Evolutionary conservation across 2,113 vertebrate genomes (phyloP).

Genomic region (Strix aluco): DNA sequence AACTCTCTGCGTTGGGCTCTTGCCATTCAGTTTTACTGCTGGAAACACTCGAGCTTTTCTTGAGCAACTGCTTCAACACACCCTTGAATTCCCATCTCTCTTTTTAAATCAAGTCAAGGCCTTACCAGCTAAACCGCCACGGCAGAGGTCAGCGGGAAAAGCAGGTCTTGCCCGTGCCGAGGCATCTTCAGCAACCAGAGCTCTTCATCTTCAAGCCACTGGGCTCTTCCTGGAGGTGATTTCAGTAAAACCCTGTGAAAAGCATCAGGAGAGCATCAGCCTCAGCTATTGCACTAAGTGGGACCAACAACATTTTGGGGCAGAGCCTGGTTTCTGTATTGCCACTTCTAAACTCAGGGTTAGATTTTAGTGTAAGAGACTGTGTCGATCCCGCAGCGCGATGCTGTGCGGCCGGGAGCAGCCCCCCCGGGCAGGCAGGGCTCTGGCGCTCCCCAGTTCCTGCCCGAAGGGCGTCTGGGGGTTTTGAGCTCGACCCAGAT

Average conservation of each 20-base stretch:
- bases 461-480: accelerated
- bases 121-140: neutral
- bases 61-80: neutral
- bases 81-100: neutral
- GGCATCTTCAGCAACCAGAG: neutral
- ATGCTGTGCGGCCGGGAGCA: neutral
- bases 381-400: accelerated
- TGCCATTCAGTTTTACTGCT: neutral
- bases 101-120: neutral
- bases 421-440: neutral
- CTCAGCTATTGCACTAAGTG: neutral
- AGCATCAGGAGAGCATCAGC: neutral
- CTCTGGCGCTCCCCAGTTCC: neutral
- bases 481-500: neutral
- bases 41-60: neutral
- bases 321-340: neutral
- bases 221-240: neutral
- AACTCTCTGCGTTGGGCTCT: neutral
- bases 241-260: neutral
- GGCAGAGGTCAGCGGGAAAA: neutral
- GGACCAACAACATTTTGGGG: neutral
- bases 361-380: neutral
- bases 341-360: neutral
- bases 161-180: neutral
- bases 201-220: neutral